Evolutionary conservation across 2,797 vertebrate species (phyloP), one percentile per base, ranked within the genome.

Genomic region (Chromobotia macracanthus): DNA sequence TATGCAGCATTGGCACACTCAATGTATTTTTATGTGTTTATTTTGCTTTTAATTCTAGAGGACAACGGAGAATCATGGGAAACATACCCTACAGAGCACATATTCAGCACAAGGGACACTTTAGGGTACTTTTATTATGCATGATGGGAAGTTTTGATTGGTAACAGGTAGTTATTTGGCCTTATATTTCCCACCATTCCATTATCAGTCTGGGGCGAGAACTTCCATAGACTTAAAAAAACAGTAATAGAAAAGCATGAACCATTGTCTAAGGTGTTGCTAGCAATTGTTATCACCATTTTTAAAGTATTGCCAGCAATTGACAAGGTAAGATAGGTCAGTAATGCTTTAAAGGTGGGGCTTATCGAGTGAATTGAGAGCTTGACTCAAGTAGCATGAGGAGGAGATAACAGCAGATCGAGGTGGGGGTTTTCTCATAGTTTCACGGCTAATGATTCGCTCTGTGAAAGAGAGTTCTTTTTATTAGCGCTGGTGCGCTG

Each of bases 401-500:
- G 8, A n/a, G 31, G 10, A 19, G 61, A 64, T 35, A 11, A 35
- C 61, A 64, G 31, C n/a, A n/a, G 31, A 64, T 38, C 7, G 18
- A 31, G 28, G 5, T 64, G 16, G 18, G 18, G 61, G 61, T 28
- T 35, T 46, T 56, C 72, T 72, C 38, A 69, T 64, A 72, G 67
- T 67, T 69, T 53, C 46, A 65, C 28, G 56, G 60, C 5, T 84
- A 75, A 67, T 61, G 38, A 68, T 56, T 72, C 75, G 16, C 56
- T 66, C 8, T 28, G 44, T 48, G 48, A 61, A 53, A 46, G 41
- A 38, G 31, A 67, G 46, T 18, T 51, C 50, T 53, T 61, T 83
- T 72, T 83, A 81, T 81, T 79, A 61, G 76, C 18, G 55, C 53
- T 66, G 60, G 67, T 79, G 63, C 72, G 46, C 72, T 83, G 44